Conservation (phyloP, 2,113 vertebrate genomes). For the Numenius arquata region DNA sequence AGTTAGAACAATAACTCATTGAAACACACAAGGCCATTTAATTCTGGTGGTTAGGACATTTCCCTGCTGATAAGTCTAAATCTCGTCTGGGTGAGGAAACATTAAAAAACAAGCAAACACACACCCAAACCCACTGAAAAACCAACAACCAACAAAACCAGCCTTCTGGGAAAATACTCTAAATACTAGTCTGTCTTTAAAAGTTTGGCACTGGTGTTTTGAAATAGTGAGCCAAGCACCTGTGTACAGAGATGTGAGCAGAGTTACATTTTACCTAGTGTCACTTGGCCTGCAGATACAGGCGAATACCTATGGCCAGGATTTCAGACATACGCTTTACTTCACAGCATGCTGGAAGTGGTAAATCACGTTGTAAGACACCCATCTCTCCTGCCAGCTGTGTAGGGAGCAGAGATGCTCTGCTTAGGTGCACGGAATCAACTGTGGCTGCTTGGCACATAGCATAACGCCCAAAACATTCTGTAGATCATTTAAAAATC, state of each 20-base stretch:
- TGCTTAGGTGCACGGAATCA: neutral
- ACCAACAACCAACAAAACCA: neutral
- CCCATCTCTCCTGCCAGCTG: neutral
- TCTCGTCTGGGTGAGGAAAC: neutral
- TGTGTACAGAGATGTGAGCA: neutral
- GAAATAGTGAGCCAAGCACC: neutral
- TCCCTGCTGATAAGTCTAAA: neutral
- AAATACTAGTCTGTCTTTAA: neutral
- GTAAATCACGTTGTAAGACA: neutral
- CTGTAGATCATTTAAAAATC: neutral
- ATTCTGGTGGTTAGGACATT: neutral
- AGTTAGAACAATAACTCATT: neutral
- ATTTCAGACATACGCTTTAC: neutral
- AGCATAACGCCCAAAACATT: neutral
- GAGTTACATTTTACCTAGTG: neutral
- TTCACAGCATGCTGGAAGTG: neutral
- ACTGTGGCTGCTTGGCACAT: neutral
- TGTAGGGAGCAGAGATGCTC: neutral
- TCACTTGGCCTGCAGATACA: neutral
- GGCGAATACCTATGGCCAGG: neutral
- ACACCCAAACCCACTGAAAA: neutral
- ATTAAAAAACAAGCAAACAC: neutral
- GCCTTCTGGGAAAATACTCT: neutral
- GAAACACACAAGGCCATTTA: neutral
- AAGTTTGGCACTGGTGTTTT: neutral